A percentile compares a stretch with the other conserved stretches of the same genome.
Conservation (phyloP, 1,140 invertebrate species). For the Scaptomyza montana region DNA sequence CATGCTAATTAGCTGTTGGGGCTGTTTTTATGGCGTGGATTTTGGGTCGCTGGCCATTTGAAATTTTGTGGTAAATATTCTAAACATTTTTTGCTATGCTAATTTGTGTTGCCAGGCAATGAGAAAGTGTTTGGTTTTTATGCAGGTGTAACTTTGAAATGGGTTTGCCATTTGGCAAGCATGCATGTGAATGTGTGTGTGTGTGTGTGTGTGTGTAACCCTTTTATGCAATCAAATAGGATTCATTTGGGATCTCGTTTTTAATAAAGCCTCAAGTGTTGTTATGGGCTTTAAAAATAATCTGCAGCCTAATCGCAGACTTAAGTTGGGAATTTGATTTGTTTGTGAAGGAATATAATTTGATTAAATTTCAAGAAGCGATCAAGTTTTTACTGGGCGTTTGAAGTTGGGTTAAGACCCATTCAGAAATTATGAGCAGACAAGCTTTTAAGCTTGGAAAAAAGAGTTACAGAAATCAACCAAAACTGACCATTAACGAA, state of each 20-base stretch:
- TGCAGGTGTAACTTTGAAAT: conserved; percentile 38
- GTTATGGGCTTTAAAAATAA: conserved; percentile 7
- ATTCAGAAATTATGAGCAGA: no score
- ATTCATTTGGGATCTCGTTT: conserved; percentile 8
- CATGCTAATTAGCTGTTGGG: conserved; percentile 42
- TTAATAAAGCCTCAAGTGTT: conserved; percentile 10
- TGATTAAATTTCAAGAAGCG: no score
- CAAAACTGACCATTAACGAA: no score
- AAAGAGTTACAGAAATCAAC: no score
- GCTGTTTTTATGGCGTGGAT: conserved; percentile 1
- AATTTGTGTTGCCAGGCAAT: conserved; percentile 41
- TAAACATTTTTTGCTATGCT: conserved; percentile 26
- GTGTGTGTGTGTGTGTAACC: conserved; percentile 7
- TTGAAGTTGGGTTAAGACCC: no score
- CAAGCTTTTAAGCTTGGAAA: no score
- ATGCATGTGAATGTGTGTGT: neutral
- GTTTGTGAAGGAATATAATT: no score
- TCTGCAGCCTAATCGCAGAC: conserved; percentile 1
- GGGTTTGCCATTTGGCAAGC: conserved; percentile 8
- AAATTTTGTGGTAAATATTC: conserved; percentile 4
- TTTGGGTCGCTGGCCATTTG: conserved; percentile 24
- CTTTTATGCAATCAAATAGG: conserved; percentile 3
- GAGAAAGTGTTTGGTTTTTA: conserved; percentile 17
- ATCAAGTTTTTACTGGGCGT: no score
- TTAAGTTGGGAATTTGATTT: neutral